Evolutionary conservation across 2,888 invertebrate genomes (phyloP).

Genomic region (Bruchidius siliquastri): DNA sequence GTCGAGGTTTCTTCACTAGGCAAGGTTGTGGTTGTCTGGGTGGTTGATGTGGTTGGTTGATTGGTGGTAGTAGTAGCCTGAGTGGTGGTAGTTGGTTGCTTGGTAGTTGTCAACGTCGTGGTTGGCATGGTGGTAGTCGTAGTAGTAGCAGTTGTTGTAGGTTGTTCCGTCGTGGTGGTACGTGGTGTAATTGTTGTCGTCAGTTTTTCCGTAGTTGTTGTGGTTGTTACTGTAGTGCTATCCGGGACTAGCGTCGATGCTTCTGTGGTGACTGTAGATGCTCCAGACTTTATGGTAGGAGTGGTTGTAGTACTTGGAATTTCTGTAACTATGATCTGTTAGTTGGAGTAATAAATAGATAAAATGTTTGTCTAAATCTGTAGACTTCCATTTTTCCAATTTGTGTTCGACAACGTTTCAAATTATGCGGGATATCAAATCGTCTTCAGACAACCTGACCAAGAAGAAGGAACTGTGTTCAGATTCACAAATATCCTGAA

Average conservation of each 20-base stretch:
- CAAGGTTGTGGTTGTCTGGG: conserved; percentile 4
- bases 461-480: too few species aligned
- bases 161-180: conserved; percentile 12
- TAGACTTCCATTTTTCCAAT: too few species aligned
- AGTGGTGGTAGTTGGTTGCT: conserved; percentile 4
- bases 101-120: conserved; percentile 4
- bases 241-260: neutral
- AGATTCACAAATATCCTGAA: too few species aligned
- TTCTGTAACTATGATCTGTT: conserved; percentile 7
- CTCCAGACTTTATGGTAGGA: conserved; percentile 8
- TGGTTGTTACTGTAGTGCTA: conserved; percentile 6
- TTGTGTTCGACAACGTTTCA: too few species aligned
- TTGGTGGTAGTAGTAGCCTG: conserved; percentile 8
- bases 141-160: conserved; percentile 7
- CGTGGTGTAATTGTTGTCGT: conserved; percentile 11
- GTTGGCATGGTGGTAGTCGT: conserved; percentile 7
- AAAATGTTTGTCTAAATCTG: too few species aligned
- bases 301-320: conserved; percentile 18
- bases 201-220: conserved; percentile 9
- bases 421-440: too few species aligned
- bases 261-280: conserved; percentile 8
- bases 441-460: too few species aligned
- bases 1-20: conserved; percentile 3
- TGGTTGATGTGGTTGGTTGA: conserved; percentile 7
- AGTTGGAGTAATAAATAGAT: too few species aligned